Evolutionary conservation across 2,113 vertebrate genomes (phyloP), one percentile per base, ranked within the genome.

Genomic region (Oxyura jamaicensis): DNA sequence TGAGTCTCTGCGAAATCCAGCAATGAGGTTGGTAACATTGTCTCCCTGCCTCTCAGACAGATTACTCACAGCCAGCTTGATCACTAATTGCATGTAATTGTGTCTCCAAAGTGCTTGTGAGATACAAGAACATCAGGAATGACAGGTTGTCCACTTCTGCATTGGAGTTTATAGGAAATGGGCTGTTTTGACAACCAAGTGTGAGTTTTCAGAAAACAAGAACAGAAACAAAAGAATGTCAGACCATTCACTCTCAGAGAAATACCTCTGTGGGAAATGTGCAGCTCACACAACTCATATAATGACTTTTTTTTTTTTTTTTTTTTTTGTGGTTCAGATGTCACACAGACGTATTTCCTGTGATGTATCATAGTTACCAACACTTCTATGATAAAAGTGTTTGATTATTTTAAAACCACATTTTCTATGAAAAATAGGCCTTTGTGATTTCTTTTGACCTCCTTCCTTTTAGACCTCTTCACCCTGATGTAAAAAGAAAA

Each of bases 11-110:
- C 0, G 42, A 77, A 81, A 52, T 17, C 8, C 21, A 17, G 5
- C 11, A 5, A 44, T 36, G 25, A 88, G 25, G 11, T 39, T 29
- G 29, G 13, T 33, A 67, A 44, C 28, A 10, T 16, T 28, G 11
- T 48, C 14, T 58, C 48, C 33, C 13, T n/a, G 12, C 6, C 12
- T 66, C 50, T 53, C 1, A n/a, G 58, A 35, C 10, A 23, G 36
- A 15, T 44, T 33, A 50, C 14, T 42, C 8, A 33, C 9, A 50
- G 28, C 4, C 9, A 63, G 36, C 13, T 8, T 6, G 42, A 10
- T 9, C 9, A 15, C 1, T 3, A 21, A 7, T 21, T 1, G 0
- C 5, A 17, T 13, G 18, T 46, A 15, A 13, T 6, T 36, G 4
- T 1, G 2, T 5, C 19, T 52, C n/a, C 42, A 56, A 26, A 35